These are phyloP conservation scores for Scrobipalpa costella DNA, from an alignment of 2,888 invertebrate genomes.

Conservation along the genomic window DNA sequence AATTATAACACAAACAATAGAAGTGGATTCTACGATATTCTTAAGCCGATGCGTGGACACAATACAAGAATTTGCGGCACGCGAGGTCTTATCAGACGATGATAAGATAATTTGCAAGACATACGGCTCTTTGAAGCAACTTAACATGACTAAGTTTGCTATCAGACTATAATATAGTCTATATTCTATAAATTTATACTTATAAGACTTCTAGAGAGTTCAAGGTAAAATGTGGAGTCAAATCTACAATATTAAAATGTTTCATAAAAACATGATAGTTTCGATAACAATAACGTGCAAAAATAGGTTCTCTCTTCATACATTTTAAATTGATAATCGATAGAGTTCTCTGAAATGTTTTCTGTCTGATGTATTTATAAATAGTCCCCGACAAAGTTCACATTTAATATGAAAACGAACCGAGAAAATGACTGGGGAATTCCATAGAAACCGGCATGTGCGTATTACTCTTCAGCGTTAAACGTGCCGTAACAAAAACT, in stretches of 20 bases:
- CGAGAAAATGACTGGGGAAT: slow-evolving; percentile 25
- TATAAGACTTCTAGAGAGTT: too few species aligned
- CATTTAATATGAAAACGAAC: background rate
- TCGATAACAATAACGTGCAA: background rate
- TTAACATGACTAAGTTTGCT: slow-evolving; percentile 24
- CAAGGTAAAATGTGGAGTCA: too few species aligned
- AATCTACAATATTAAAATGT: background rate
- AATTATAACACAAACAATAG: too few species aligned
- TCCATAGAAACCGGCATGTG: slow-evolving; percentile 33
- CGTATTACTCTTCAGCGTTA: background rate
- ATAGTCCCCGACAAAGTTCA: background rate
- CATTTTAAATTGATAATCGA: background rate
- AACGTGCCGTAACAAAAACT: background rate
- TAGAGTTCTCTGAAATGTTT: background rate
- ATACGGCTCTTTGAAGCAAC: slow-evolving; percentile 19
- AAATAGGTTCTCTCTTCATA: background rate
- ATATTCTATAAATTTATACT: background rate
- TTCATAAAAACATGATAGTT: background rate
- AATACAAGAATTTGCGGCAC: slow-evolving; percentile 45
- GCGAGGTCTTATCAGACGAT: slow-evolving; percentile 48
- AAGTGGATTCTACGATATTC: slow-evolving; percentile 15
- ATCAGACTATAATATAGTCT: background rate
- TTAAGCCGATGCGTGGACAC: slow-evolving; percentile 31
- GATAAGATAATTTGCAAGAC: slow-evolving; percentile 42
- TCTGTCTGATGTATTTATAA: background rate